Percentiles rank a stretch among this genome's conserved stretches.
phyloP scores from a whole-genome alignment of 2,797 vertebrate genomes.

The Amblyraja radiata region DNA sequence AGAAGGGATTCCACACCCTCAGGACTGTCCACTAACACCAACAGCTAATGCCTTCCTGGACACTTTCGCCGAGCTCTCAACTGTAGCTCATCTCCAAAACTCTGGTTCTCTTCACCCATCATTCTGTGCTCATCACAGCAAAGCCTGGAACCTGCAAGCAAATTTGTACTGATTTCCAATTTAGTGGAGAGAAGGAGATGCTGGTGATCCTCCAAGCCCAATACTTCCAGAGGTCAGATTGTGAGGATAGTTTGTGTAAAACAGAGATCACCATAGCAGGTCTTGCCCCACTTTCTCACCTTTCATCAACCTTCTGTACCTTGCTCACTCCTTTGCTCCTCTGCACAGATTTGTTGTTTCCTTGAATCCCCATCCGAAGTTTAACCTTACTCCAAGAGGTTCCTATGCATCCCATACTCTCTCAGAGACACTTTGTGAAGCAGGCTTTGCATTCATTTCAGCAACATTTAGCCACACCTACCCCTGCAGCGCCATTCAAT shows the following conservation, averaged over 20 bases:
- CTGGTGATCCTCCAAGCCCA: background rate
- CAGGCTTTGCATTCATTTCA: background rate
- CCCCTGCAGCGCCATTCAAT: background rate
- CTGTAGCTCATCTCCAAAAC: too few relatives aligned
- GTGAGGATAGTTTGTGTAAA: too few relatives aligned
- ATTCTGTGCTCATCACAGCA: too few relatives aligned
- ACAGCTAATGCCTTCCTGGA: too few relatives aligned
- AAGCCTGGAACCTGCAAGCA: background rate
- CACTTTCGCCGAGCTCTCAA: too few relatives aligned
- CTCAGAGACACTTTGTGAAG: background rate
- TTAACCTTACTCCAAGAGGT: background rate
- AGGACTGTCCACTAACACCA: too few relatives aligned
- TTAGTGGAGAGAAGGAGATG: background rate
- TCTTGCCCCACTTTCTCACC: constrained; percentile 9
- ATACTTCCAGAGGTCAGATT: background rate
- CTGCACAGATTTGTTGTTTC: background rate
- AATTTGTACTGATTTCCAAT: background rate
- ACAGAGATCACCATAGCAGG: background rate
- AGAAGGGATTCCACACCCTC: too few relatives aligned
- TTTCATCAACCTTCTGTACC: constrained; percentile 9
- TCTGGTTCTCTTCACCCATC: too few relatives aligned
- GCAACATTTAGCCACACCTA: background rate
- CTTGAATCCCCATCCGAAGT: background rate
- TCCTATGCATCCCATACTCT: background rate
- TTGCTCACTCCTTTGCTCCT: background rate